phyloP scores from a whole-genome alignment of 2,113 vertebrate genomes.

The Bambusicola thoracicus region DNA sequence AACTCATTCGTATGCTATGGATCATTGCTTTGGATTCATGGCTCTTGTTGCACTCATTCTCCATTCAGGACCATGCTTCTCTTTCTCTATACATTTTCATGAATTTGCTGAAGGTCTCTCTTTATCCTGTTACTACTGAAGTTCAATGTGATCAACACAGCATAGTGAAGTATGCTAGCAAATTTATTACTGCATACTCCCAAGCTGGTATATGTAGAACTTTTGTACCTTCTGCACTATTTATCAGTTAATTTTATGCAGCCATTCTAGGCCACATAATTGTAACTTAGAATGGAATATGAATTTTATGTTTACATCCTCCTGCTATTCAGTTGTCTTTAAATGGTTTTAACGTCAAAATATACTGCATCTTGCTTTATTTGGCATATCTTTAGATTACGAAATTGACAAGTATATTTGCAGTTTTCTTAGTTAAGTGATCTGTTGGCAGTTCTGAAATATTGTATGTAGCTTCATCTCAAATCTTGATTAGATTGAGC shows the following conservation, averaged over 20 bases:
- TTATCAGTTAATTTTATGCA: background rate
- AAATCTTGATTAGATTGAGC: background rate
- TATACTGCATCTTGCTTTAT: rapidly evolving
- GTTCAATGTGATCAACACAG: background rate
- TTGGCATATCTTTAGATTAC: background rate
- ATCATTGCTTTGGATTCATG: background rate
- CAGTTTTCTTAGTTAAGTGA: background rate
- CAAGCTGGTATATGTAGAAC: background rate
- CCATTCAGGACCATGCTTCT: background rate
- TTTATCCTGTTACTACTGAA: background rate
- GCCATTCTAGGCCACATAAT: background rate
- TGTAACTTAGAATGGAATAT: background rate
- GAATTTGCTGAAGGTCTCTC: background rate
- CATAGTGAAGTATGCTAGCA: background rate
- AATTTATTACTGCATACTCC: background rate
- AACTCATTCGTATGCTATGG: background rate
- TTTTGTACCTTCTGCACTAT: background rate
- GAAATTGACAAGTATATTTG: background rate
- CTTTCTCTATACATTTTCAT: background rate
- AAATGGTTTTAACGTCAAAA: background rate
- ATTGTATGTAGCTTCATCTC: background rate
- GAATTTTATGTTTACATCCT: background rate
- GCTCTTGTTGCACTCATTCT: background rate
- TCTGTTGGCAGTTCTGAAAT: background rate
- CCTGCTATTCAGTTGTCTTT: background rate